Evolutionary conservation across 2,797 vertebrate species (phyloP).

Genomic region (Leucoraja ocellata): DNA sequence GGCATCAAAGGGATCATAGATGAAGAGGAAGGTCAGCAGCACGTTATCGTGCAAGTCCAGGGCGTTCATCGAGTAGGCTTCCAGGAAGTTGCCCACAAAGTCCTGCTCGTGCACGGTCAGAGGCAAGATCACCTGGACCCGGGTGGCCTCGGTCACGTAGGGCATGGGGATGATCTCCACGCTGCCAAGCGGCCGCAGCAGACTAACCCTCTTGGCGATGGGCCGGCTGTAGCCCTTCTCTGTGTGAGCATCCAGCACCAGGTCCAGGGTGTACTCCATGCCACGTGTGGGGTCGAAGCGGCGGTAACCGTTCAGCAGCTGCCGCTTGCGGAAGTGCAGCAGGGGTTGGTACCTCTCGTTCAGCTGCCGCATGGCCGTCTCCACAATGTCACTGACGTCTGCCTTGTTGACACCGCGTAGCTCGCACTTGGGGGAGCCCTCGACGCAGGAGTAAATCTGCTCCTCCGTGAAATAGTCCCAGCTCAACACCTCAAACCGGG

Average conservation of each 20-base stretch:
- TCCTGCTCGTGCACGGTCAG: constrained; percentile 72
- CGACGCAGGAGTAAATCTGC: constrained; percentile 80
- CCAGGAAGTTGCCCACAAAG: constrained; percentile 77
- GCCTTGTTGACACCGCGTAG: constrained; percentile 76
- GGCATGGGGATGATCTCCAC: constrained; percentile 97
- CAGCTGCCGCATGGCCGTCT: constrained; percentile 77
- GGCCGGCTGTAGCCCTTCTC: constrained; percentile 83
- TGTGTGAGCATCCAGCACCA: constrained; percentile 81
- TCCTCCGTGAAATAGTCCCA: constrained; percentile 98
- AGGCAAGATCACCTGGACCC: constrained; percentile 86
- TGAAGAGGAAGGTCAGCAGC: constrained; percentile 79
- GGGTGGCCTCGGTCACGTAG: constrained; percentile 87
- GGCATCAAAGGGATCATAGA: constrained; percentile 82
- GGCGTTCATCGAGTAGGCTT: constrained; percentile 80
- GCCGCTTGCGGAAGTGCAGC: constrained; percentile 80
- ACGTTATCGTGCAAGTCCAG: constrained; percentile 85
- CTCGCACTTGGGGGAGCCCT: constrained; percentile 84
- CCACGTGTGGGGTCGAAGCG: constrained; percentile 90
- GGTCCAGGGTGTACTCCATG: constrained; percentile 89
- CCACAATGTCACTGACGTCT: constrained; percentile 71
- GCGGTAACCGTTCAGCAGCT: constrained; percentile 83
- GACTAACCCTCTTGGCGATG: constrained; percentile 76
- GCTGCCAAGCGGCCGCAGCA: constrained; percentile 79
- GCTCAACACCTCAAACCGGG: constrained; percentile 90
- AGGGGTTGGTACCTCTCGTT: constrained; percentile 81